phyloP scores from a whole-genome alignment of 2,797 vertebrate genomes.

The Spatula versicolor region DNA sequence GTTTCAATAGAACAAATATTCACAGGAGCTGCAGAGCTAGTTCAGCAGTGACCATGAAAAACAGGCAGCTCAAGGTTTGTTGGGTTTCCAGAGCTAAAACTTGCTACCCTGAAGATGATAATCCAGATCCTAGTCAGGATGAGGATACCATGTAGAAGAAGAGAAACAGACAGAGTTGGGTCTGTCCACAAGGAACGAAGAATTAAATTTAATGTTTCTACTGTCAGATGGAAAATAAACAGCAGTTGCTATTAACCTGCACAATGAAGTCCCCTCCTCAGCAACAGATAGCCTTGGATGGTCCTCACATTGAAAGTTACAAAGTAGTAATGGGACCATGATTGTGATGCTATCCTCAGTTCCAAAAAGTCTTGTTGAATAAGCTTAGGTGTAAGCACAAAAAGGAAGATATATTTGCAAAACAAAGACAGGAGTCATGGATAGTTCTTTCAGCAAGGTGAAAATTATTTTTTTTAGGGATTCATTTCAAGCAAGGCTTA shows the following conservation, averaged over 20 bases:
- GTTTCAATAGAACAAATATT: neutral
- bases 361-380: fast-evolving
- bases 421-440: neutral
- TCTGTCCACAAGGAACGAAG: neutral
- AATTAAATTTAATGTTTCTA: neutral
- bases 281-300: neutral
- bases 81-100: neutral
- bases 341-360: neutral
- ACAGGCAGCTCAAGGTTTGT: neutral
- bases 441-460: neutral
- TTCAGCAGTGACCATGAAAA: neutral
- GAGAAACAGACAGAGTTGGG: neutral
- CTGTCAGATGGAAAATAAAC: neutral
- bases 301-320: neutral
- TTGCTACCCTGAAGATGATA: neutral
- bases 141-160: neutral
- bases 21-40: neutral
- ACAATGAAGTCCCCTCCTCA: neutral
- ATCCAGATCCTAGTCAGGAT: neutral
- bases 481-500: neutral
- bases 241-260: neutral
- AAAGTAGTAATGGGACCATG: fast-evolving
- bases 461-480: neutral
- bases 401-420: neutral
- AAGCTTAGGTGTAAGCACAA: neutral